Evolutionary conservation across 2,797 vertebrate species (phyloP).

Genomic region (Rhinoraja longicauda): DNA sequence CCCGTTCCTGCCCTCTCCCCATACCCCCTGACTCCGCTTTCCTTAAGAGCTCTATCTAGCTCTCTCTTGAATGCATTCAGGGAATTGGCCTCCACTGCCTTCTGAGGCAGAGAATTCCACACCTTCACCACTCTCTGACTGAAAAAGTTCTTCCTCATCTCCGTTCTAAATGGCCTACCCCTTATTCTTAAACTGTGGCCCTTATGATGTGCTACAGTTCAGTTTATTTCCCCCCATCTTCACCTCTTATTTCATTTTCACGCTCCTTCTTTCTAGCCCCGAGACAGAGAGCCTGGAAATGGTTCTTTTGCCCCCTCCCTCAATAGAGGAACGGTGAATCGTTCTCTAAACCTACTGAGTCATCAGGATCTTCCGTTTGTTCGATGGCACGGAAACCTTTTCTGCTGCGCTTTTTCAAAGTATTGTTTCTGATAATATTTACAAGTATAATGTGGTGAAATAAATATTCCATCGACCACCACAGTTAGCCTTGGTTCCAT

Average conservation of each 20-base stretch:
- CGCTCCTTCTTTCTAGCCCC: not conserved
- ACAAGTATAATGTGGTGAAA: not conserved
- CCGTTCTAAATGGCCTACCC: too few relatives aligned
- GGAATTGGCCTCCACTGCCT: too few relatives aligned
- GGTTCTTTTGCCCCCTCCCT: not conserved
- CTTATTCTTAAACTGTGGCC: too few relatives aligned
- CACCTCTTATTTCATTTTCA: not conserved
- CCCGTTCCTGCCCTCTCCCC: too few relatives aligned
- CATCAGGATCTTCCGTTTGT: not conserved
- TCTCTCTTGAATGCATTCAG: too few relatives aligned
- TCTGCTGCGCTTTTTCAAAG: not conserved
- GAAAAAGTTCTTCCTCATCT: too few relatives aligned
- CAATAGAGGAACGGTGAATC: not conserved
- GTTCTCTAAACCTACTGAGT: not conserved
- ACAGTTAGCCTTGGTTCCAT: not conserved
- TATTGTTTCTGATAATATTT: constrained; percentile 1
- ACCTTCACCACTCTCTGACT: too few relatives aligned
- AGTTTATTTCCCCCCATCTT: not conserved
- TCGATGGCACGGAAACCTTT: not conserved
- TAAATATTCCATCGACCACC: too few relatives aligned
- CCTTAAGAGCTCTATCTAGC: too few relatives aligned
- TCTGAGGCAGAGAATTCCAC: too few relatives aligned
- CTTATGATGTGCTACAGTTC: not conserved
- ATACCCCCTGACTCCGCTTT: too few relatives aligned
- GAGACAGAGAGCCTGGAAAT: not conserved